Base-by-base conservation (phyloP, 2,888 invertebrate genomes). In the Chymomyza procnemis region DNA sequence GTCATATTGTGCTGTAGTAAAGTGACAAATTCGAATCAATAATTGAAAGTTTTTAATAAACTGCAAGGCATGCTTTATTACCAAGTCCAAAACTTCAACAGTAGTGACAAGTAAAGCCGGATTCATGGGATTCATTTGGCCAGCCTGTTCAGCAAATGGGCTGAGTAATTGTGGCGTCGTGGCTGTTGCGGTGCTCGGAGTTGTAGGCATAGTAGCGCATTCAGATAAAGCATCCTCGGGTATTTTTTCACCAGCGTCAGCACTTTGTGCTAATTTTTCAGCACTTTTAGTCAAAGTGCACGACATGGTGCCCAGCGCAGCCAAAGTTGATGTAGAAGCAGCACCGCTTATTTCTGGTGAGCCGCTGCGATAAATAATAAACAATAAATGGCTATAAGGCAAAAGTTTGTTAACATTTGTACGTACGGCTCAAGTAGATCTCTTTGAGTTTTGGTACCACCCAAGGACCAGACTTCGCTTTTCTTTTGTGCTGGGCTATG, bases 391-490 rank as follows among this genome's bases (percentile, higher is more conserved):
- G 26, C 26, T 26, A 41, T 1, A 41, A 12, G 12, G 12, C 34
- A 41, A 41, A 41, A 41, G 34, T 12, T 22, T 4, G 4, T 41
- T 41, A 5, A n/a, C 0, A 50, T 50, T 34, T 4, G 21, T 78
- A 90, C 90, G 90, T 89, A 90, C 90, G 89, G 76, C 66, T 88
- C 75, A 67, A 90, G 73, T 47, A 90, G 76, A 65, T 88, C 83
- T 73, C 62, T 79, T 70, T 91, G 90, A 34, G 86, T 79, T 69
- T 78, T 89, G 66, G 83, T 87, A 74, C 91, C 91, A 71, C 91
- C 91, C 67, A 91, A 75, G 46, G 89, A 88, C 91, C 91, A 91
- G 64, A 88, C 85, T 79, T 90, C 88, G 74, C 77, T 90, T 76
- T 84, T 88, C 72, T 90, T 90, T 74, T 90, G 90, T 9, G 64